A percentile compares a stretch with the other conserved stretches of the same genome.
Conservation (phyloP, 1,140 invertebrate species). For the Luehdorfia chinensis region DNA sequence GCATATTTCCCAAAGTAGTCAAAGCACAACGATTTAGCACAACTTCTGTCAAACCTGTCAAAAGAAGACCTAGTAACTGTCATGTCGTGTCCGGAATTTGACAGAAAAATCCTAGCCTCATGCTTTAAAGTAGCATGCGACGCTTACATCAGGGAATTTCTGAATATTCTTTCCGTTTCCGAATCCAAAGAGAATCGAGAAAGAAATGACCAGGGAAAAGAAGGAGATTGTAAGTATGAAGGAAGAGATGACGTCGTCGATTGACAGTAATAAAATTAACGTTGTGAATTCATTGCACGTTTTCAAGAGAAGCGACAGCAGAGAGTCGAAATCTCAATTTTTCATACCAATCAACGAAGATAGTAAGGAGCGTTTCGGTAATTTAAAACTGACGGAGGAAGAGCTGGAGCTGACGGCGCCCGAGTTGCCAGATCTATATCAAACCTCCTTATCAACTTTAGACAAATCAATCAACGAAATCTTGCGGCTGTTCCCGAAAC, state of each 20-base stretch:
- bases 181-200: slow-evolving; percentile 57
- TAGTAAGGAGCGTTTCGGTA: slow-evolving; percentile 55
- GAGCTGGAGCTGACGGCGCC: slow-evolving; percentile 57
- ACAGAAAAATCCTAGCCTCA: slow-evolving; percentile 49
- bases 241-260: slow-evolving; percentile 52
- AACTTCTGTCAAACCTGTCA: slow-evolving; percentile 44
- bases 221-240: slow-evolving; percentile 43
- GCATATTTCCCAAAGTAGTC: slow-evolving; percentile 36
- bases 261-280: slow-evolving; percentile 68
- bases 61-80: slow-evolving; percentile 48
- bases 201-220: slow-evolving; percentile 44
- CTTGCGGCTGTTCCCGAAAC: slow-evolving; percentile 65
- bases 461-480: slow-evolving; percentile 64
- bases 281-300: slow-evolving; percentile 60
- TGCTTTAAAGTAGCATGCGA: slow-evolving; percentile 56
- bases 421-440: slow-evolving; percentile 58
- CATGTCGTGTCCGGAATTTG: slow-evolving; percentile 59
- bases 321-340: slow-evolving; percentile 70
- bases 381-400: slow-evolving; percentile 57
- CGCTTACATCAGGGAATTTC: slow-evolving; percentile 51
- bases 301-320: slow-evolving; percentile 65
- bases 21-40: slow-evolving; percentile 50
- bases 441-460: slow-evolving; percentile 39
- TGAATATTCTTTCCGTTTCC: slow-evolving; percentile 44
- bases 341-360: slow-evolving; percentile 68